Percentiles rank a stretch among this genome's conserved stretches.
Evolutionary conservation across 2,113 vertebrate species (phyloP).

Genomic region (Leptobrachium leishanense): DNA sequence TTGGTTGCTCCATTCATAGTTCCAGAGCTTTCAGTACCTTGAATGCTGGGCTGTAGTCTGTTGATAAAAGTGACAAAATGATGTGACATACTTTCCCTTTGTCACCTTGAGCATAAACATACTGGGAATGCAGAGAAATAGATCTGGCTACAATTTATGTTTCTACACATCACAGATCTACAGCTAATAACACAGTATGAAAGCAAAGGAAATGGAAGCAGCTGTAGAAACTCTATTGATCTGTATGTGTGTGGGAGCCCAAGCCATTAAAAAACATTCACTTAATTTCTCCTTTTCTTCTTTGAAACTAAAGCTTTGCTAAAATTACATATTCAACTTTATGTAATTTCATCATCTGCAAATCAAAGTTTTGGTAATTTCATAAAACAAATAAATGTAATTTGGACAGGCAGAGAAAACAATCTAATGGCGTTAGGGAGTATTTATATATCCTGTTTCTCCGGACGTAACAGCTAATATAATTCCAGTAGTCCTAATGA

Average conservation of each 20-base stretch:
- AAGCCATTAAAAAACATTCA: slow-evolving; percentile 38
- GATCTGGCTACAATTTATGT: not conserved
- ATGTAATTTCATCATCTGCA: slow-evolving; percentile 59
- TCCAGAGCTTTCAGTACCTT: no score
- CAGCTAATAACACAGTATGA: not conserved
- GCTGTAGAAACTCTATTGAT: slow-evolving; percentile 8
- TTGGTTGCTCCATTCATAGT: not conserved
- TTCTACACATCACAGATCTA: not conserved
- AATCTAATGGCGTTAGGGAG: slow-evolving; percentile 60
- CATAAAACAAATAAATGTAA: slow-evolving; percentile 66
- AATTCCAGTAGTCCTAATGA: slow-evolving; percentile 59
- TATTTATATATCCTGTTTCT: slow-evolving; percentile 55
- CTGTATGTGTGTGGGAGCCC: not conserved
- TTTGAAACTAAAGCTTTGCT: slow-evolving; percentile 55
- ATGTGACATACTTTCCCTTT: no score
- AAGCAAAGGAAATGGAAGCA: not conserved
- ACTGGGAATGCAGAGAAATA: not conserved
- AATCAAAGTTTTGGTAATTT: slow-evolving; percentile 67
- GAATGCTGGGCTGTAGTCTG: no score
- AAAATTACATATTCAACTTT: slow-evolving; percentile 61
- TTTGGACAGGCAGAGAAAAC: slow-evolving; percentile 60
- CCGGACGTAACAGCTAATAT: slow-evolving; percentile 56
- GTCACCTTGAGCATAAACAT: no score
- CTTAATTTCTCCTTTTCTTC: slow-evolving; percentile 47
- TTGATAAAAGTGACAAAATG: no score